Base-by-base conservation (phyloP, 2,113 vertebrate species). In the Cyphomyrus plagiostoma region DNA sequence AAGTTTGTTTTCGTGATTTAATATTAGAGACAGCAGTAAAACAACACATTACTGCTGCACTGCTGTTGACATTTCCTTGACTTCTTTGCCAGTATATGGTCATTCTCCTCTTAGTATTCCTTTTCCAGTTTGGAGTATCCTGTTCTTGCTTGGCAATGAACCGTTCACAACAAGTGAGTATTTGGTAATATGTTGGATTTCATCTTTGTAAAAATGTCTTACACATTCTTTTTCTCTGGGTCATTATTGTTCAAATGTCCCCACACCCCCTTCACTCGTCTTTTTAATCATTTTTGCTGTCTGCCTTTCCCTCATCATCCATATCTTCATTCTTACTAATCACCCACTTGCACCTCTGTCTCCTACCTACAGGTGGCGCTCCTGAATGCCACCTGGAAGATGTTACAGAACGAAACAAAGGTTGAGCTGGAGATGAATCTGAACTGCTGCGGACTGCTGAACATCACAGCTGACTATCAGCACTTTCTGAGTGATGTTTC, bases 81-180 rank as follows among this genome's bases (percentile, higher is more conserved):
- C 95, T 42, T 2, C 48, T 2, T 66, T 87, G 48, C 49, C 93
- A 98, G 98, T 98, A 98, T 90, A 98, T 98, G 97, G 97, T 98
- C 83, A 97, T 98, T 89, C 96, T 98, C 42, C 97, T 98, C 88
- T 94, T 98, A 9, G 97, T 98, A 62, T 98, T 98, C 93, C 90
- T 98, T 82, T 96, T 98, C 94, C 98, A 98, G 93, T 97, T 98
- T 90, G 97, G 96, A 88, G 95, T 98, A 88, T 98, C 98, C 48
- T 98, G 97, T 89, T 98, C 97, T 26, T 98, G 98, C 86, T 86
- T 98, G 93, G 97, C 97, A 0, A 95, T 98, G 93, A 98, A 97
- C 92, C 92, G 92, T 35, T 94, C 90, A 49, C 97, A 96, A 91
- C 97, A 98, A 96, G 98, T 98, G 93, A 94, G 93, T 1, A 8